Evolutionary conservation across 2,888 invertebrate species (phyloP).

Genomic region (Empis stercorea): DNA sequence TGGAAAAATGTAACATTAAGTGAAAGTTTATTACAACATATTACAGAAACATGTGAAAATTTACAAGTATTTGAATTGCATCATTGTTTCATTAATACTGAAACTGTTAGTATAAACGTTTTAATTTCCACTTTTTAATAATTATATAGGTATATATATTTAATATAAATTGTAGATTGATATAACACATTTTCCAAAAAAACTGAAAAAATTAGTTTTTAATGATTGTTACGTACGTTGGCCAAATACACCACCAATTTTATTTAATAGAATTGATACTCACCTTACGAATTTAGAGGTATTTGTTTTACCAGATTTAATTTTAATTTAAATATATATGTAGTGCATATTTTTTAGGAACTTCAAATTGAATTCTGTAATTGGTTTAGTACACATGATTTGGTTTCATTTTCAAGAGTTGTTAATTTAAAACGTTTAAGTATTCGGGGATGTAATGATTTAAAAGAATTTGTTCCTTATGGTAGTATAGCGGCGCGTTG

Average conservation of each 20-base stretch:
- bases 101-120: conserved; percentile 18
- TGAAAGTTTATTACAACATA: conserved; percentile 21
- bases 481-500: conserved; percentile 59
- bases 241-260: conserved; percentile 22
- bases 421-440: conserved; percentile 46
- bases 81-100: conserved; percentile 31
- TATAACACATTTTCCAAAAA: conserved; percentile 49
- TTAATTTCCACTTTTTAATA: background rate
- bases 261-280: conserved; percentile 31
- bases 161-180: conserved; percentile 39
- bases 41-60: conserved; percentile 22
- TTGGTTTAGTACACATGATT: conserved; percentile 61
- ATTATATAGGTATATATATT: no score
- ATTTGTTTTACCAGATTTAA: background rate
- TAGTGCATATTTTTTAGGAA: no score
- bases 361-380: conserved; percentile 57
- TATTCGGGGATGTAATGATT: conserved; percentile 49
- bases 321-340: conserved; percentile 1
- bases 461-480: conserved; percentile 63
- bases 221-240: conserved; percentile 26
- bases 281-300: conserved; percentile 27
- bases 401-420: conserved; percentile 62
- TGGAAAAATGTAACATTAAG: conserved; percentile 20
- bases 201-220: conserved; percentile 44
- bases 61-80: conserved; percentile 26